Base-by-base conservation (phyloP, 2,113 vertebrate species). In the Coreoperca whiteheadi region DNA sequence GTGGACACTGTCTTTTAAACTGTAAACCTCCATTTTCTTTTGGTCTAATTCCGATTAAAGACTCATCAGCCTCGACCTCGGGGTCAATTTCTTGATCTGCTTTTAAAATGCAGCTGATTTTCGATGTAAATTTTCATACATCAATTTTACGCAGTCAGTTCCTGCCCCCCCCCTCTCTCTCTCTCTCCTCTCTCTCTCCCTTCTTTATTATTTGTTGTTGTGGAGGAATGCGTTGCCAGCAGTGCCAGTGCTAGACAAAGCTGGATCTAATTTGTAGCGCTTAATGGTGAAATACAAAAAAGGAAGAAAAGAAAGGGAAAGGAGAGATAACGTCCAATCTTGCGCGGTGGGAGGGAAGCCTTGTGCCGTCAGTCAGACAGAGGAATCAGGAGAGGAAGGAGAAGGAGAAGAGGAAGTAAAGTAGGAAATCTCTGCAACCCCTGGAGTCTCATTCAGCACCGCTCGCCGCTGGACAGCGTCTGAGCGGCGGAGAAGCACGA, bases 391-490 rank as follows among this genome's bases (percentile, higher is more conserved):
- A 76, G 86, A 84, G 61, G 70, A 81, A 57, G 60, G 23, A 18
- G 39, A 57, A 51, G 73, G 12, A 43, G 50, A 56, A 51, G 77
- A 77, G 37, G 41, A 51, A 28, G 39, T 86, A 88, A 87, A 89
- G 86, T 81, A 57, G 82, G 71, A 87, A 81, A 87, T 84, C 80
- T 83, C 64, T 81, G 83, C 87, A 89, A 74, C 80, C 77, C 68
- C 73, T 41, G 68, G 87, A 87, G 76, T 79, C 68, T 81, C 79
- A 76, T 94, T 93, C 92, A 94, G 93, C 91, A 91, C 91, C 93
- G 77, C 88, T 82, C 79, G 83, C 84, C 79, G 7, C 83, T 90
- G 93, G 94, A 94, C 92, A 94, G 91, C 87, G 79, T 30, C 87
- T 72, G 83, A 85, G 78, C 81, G 9, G 84, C 79, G 66, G 74